Conservation (phyloP, 2,797 vertebrate species). For the Heteromormyrus szaboi region DNA sequence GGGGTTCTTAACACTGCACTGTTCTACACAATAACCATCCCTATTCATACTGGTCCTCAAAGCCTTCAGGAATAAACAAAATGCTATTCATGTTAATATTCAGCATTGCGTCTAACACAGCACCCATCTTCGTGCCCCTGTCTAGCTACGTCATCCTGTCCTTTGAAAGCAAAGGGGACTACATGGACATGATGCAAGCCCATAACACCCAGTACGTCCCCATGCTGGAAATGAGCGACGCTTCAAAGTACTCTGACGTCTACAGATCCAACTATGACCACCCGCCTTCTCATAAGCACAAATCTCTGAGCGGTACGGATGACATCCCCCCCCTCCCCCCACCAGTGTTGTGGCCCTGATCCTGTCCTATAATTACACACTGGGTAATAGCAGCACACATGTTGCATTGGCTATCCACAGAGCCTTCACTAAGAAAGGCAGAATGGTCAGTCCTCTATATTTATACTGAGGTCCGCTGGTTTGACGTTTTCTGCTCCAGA, state of each 20-base stretch:
- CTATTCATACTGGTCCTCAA: neutral
- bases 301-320: conserved; percentile 63
- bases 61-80: neutral
- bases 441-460: conserved; percentile 47
- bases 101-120: neutral
- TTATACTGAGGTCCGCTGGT: conserved; percentile 40
- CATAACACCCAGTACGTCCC: conserved; percentile 93
- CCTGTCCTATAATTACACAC: conserved; percentile 54
- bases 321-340: conserved; percentile 28
- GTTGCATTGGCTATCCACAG: conserved; percentile 55
- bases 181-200: conserved; percentile 98
- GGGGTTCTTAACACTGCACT: neutral
- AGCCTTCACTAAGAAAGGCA: conserved; percentile 54
- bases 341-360: conserved; percentile 48
- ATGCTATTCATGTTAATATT: neutral
- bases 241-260: conserved; percentile 85
- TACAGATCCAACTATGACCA: conserved; percentile 84
- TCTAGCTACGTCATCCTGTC: conserved; percentile 92
- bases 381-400: conserved; percentile 58
- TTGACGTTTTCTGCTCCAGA: neutral
- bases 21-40: neutral
- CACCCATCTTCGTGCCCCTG: conserved; percentile 14
- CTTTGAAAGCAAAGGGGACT: conserved; percentile 91
- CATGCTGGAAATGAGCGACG: conserved; percentile 88
- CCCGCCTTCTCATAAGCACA: conserved; percentile 81